Base-by-base conservation (phyloP, 2,113 vertebrate genomes). In the Meles meles region DNA sequence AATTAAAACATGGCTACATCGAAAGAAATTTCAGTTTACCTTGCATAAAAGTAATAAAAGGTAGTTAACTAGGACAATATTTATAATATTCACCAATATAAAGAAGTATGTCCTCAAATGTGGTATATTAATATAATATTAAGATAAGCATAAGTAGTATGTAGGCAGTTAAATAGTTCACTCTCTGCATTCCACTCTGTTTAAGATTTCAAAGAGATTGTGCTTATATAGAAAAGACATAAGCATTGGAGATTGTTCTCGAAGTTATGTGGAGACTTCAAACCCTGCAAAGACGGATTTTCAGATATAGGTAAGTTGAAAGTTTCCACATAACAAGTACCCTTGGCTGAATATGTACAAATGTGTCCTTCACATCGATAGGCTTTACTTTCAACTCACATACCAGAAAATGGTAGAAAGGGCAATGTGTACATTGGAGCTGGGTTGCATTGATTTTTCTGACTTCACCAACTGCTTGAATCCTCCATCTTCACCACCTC, bases 151-250 rank as follows among this genome's bases (percentile, higher is more conserved):
- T 49, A 72, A n/a, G 77, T 67, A 83, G 5, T 18, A 80, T 20
- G 0, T 37, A 29, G 47, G 86, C 20, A 71, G 2, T n/a, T 57
- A 49, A 55, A 67, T 61, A 15, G 20, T 55, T 8, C 2, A 63
- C 1, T 57, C 8, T 69, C 4, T 52, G 3, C 74, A 25, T 79
- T 85, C 1, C 2, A 29, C 1, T 14, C 10, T 82, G 6, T 17
- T 86, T 67, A 88, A 7, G 18, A 65, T 44, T 80, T 6, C 6
- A 57, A 12, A 34, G 39, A 59, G 20, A 82, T 5, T 77, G 8
- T 31, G 34, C 2, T 61, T 39, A 34, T 1, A 37, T 67, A 9
- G 5, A 21, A 27, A 88, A 47, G 87, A 12, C 0, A 2, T 1
- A 86, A 59, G 42, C 7, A 57, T 6, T 37, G 9, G 17, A 69